Evolutionary conservation across 2,888 invertebrate species (phyloP).

Genomic region (Lucinisca nassula): DNA sequence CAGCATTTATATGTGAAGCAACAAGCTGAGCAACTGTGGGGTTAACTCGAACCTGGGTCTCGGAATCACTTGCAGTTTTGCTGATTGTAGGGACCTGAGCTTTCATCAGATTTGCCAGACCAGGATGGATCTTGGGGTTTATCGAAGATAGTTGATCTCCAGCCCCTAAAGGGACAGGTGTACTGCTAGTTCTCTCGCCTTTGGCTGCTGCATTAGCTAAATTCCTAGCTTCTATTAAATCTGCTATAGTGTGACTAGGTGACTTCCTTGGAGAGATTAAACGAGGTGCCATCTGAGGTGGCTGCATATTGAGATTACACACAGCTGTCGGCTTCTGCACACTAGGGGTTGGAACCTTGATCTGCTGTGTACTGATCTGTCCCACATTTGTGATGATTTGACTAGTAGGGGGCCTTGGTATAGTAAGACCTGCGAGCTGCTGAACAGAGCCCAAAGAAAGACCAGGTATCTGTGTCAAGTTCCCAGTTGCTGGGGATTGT

Average conservation of each 20-base stretch:
- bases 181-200: background rate
- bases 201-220: constrained; percentile 33
- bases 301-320: background rate
- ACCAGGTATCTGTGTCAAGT: constrained; percentile 15
- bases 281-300: background rate
- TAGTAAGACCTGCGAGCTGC: background rate
- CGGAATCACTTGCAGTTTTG: constrained; percentile 43
- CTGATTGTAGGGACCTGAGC: constrained; percentile 53
- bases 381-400: constrained; percentile 17
- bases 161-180: background rate
- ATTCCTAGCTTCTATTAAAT: constrained; percentile 60
- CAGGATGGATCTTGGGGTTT: background rate
- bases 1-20: constrained; percentile 59
- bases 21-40: constrained; percentile 63
- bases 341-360: constrained; percentile 32
- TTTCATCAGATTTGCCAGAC: constrained; percentile 62
- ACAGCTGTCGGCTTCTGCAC: constrained; percentile 27
- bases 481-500: constrained; percentile 12
- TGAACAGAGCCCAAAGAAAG: background rate
- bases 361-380: constrained; percentile 9
- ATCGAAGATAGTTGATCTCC: background rate
- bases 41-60: constrained; percentile 59
- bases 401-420: background rate
- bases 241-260: constrained; percentile 63
- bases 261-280: constrained; percentile 23